phyloP scores from a whole-genome alignment of 2,113 vertebrate species.

The Myotis brandtii region DNA sequence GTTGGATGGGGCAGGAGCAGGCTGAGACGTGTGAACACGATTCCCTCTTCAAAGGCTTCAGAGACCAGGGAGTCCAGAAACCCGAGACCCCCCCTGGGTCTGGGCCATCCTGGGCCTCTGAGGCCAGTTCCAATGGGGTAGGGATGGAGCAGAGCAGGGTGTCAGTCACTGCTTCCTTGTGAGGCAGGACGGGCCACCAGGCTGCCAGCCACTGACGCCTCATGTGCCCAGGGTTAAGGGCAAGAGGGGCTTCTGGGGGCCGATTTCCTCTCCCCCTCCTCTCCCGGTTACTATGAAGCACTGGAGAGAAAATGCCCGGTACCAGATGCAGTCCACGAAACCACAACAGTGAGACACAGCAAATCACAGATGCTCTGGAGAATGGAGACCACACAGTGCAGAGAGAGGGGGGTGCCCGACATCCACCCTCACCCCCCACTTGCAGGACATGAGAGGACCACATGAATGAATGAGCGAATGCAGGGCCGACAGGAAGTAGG shows the following conservation, averaged over 20 bases:
- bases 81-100: conserved; percentile 23
- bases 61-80: conserved; percentile 10
- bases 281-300: conserved; percentile 43
- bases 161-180: neutral
- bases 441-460: neutral
- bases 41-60: conserved; percentile 40
- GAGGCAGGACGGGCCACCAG: conserved; percentile 53
- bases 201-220: neutral
- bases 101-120: neutral
- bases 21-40: neutral
- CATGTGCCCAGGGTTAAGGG: neutral
- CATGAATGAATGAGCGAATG: fast-evolving
- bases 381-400: conserved; percentile 58
- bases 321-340: conserved; percentile 61
- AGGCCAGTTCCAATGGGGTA: neutral
- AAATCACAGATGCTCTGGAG: conserved; percentile 76
- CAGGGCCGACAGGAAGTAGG: neutral
- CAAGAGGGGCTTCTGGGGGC: neutral
- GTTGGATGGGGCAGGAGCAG: neutral
- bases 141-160: neutral
- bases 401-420: neutral
- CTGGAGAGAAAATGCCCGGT: conserved; percentile 65
- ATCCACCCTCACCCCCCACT: neutral
- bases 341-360: conserved; percentile 74
- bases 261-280: neutral